These are phyloP conservation scores for Salpingus planirostris DNA, from an alignment of 2,888 invertebrate genomes.

Conservation along the genomic window DNA sequence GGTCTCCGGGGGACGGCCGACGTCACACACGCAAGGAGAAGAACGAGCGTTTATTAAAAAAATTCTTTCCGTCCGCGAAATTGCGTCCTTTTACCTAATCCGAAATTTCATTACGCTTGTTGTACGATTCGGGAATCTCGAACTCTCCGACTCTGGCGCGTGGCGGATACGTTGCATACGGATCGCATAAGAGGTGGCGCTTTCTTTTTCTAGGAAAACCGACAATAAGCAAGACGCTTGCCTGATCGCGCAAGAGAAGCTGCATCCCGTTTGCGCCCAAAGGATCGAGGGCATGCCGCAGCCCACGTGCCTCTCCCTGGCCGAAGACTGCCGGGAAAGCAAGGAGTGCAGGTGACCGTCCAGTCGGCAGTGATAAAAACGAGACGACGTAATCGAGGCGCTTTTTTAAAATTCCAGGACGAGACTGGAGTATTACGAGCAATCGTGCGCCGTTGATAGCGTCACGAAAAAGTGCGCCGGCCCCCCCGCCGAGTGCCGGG, in stretches of 20 bases:
- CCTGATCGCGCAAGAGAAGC: constrained; percentile 79
- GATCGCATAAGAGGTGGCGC: too few relatives aligned
- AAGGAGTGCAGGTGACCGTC: constrained; percentile 83
- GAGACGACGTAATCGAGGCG: background rate
- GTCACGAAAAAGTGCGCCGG: constrained; percentile 85
- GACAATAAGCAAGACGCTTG: constrained; percentile 80
- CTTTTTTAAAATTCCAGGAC: too few relatives aligned
- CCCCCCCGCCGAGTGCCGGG: constrained; percentile 72
- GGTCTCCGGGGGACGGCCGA: too few relatives aligned
- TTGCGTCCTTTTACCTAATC: too few relatives aligned
- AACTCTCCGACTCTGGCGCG: too few relatives aligned
- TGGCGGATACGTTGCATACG: too few relatives aligned
- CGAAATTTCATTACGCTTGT: too few relatives aligned
- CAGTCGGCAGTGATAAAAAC: constrained; percentile 25
- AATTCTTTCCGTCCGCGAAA: too few relatives aligned
- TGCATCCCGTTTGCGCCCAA: constrained; percentile 84
- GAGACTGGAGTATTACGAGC: constrained; percentile 80
- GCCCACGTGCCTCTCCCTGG: constrained; percentile 80
- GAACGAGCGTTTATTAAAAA: too few relatives aligned
- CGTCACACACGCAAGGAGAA: too few relatives aligned
- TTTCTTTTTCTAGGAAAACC: constrained; percentile 59
- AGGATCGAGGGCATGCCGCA: constrained; percentile 54
- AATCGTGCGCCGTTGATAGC: constrained; percentile 85
- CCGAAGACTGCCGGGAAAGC: constrained; percentile 73
- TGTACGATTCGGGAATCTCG: too few relatives aligned